Percentiles rank a stretch among this genome's conserved stretches.
Conservation (phyloP, 2,888 invertebrate species). For the Serrognathus titanus region DNA sequence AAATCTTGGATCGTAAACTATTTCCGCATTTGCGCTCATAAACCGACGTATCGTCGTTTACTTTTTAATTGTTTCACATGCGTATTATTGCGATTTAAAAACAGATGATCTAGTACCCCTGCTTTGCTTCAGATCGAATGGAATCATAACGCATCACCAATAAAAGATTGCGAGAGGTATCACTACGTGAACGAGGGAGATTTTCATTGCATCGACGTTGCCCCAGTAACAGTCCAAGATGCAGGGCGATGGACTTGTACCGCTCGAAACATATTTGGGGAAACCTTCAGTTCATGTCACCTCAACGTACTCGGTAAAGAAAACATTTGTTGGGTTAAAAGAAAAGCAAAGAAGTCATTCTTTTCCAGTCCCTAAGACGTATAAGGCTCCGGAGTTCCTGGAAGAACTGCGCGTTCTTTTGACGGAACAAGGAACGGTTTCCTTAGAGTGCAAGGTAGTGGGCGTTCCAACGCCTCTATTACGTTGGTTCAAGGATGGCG, state of each 20-base stretch:
- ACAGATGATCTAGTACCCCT: too few species aligned
- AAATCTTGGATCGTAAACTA: too few species aligned
- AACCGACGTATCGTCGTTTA: too few species aligned
- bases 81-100: too few species aligned
- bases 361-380: conserved; percentile 75
- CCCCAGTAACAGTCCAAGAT: conserved; percentile 77
- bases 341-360: not conserved
- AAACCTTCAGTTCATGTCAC: conserved; percentile 71
- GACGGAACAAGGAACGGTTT: conserved; percentile 85
- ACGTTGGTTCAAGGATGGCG: conserved; percentile 77
- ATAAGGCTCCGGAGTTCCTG: conserved; percentile 83
- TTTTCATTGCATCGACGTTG: conserved; percentile 81
- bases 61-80: too few species aligned
- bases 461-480: conserved; percentile 78
- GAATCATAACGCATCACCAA: conserved; percentile 77
- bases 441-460: conserved; percentile 86
- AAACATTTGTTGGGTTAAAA: not conserved
- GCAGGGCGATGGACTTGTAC: conserved; percentile 83
- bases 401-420: conserved; percentile 78
- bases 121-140: conserved; percentile 67
- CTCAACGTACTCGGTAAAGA: conserved; percentile 70
- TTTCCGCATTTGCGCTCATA: too few species aligned
- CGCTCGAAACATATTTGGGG: conserved; percentile 72
- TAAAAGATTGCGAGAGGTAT: conserved; percentile 72
- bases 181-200: conserved; percentile 78